phyloP scores from a whole-genome alignment of 2,113 vertebrate genomes.

The Pterocles orientalis region DNA sequence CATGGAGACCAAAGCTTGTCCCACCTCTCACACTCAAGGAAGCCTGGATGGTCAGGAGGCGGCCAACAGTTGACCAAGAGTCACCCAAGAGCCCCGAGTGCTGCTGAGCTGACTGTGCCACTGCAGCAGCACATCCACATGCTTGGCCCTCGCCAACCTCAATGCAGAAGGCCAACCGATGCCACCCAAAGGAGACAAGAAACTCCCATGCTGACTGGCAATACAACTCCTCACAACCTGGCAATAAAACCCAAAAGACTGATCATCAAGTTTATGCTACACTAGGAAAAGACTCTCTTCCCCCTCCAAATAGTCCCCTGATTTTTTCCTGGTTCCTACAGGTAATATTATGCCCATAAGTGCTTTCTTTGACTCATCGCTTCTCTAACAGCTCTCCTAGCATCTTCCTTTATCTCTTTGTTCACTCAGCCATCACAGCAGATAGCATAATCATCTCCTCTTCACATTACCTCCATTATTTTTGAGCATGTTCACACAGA shows the following conservation, averaged over 20 bases:
- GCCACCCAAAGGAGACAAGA: not conserved
- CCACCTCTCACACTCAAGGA: not conserved
- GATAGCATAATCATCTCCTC: not conserved
- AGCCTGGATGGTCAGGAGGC: not conserved
- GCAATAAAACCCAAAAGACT: not conserved
- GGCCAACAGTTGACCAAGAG: not conserved
- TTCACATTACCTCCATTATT: not conserved
- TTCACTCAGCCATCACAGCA: not conserved
- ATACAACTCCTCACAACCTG: not conserved
- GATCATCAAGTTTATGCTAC: not conserved
- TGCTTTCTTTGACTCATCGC: not conserved
- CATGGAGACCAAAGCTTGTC: not conserved
- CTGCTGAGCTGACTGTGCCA: fast-evolving
- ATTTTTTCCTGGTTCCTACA: not conserved
- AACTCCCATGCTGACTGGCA: not conserved
- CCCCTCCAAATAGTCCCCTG: not conserved
- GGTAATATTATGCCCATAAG: too few species aligned
- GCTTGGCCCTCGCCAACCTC: not conserved
- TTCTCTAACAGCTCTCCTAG: not conserved
- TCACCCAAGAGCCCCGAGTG: fast-evolving
- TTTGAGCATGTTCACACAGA: not conserved
- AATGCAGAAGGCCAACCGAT: fast-evolving
- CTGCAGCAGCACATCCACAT: not conserved
- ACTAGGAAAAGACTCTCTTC: not conserved
- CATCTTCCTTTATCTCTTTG: not conserved